Evolutionary conservation across 2,797 vertebrate genomes (phyloP), one percentile per base, ranked within the genome.

Genomic region (Pitangus sulphuratus): DNA sequence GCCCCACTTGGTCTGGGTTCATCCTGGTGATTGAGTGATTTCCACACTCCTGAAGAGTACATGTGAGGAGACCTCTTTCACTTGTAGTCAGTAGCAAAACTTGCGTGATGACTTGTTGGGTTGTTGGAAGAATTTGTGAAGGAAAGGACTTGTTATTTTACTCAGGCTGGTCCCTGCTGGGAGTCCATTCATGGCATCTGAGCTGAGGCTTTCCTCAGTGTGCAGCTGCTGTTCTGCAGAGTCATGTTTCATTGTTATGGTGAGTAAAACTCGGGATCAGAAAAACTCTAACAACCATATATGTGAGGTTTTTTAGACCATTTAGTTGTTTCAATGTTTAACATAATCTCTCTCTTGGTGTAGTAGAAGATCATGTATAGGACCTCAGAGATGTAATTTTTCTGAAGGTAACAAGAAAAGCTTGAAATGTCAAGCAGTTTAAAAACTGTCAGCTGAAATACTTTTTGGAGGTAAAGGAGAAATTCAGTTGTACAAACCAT

Each of bases 391-490:
- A 40, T 11, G 16, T 60, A 0, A 12, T 69, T 91, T 81, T 93
- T 85, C 61, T 61, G 1, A 5, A 5, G 2, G 45, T 56, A 71
- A 60, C 16, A 45, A 72, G 62, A 85, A 79, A 79, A 82, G 14
- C 24, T 72, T 72, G 66, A 84, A 65, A 54, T 69, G 20, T 48
- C 28, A 79, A 57, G 16, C 31, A 79, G 19, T 87, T 91, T 21
- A 53, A 72, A 85, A 79, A 30, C 33, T 56, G 40, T 68, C 50
- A 82, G 37, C 50, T 83, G 40, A 69, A 91, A 62, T 70, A 24
- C 28, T 48, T 19, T 71, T 64, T 9, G 40, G 62, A 89, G 45
- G 8, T 58, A 42, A 82, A 89, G 40, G 58, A 91, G 51, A 68
- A 87, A 72, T 69, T 76, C 1, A 3, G 11, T 53, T 61, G 35